Conservation (phyloP, 2,113 vertebrate species). For the Elgaria multicarinata region DNA sequence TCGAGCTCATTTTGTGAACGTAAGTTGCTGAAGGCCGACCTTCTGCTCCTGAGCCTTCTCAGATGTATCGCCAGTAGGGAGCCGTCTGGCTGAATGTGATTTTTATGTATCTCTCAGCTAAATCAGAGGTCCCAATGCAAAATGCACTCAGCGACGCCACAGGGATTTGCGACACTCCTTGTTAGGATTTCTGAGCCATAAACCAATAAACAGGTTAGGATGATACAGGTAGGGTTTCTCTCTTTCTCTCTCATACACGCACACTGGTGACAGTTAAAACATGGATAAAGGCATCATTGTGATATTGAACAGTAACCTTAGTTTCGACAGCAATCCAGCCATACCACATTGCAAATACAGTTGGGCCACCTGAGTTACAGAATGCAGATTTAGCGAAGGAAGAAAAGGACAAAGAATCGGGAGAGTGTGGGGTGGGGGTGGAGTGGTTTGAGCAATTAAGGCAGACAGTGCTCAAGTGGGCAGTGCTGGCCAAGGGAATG, state of each 20-base stretch:
- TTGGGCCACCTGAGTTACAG: background rate
- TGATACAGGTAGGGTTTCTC: slow-evolving; percentile 33
- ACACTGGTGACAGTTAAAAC: slow-evolving; percentile 36
- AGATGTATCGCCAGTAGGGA: slow-evolving; percentile 62
- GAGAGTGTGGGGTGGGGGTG: too few species aligned
- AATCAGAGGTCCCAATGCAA: slow-evolving; percentile 69
- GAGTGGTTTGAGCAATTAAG: background rate
- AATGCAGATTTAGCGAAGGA: background rate
- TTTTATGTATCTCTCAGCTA: slow-evolving; percentile 70
- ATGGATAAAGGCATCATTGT: slow-evolving; percentile 39
- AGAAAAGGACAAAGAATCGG: background rate
- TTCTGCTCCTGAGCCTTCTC: slow-evolving; percentile 62
- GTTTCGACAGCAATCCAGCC: slow-evolving; percentile 44
- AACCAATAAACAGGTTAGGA: slow-evolving; percentile 67
- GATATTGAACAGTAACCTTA: slow-evolving; percentile 47
- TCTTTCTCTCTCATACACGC: background rate
- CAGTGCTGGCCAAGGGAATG: background rate
- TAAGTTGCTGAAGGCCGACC: slow-evolving; percentile 49
- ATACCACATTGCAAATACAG: slow-evolving; percentile 18
- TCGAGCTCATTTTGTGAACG: slow-evolving; percentile 55
- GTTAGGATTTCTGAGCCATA: slow-evolving; percentile 51
- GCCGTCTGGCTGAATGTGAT: slow-evolving; percentile 49
- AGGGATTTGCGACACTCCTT: slow-evolving; percentile 54
- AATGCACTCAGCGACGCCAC: slow-evolving; percentile 54
- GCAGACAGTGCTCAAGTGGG: background rate